Evolutionary conservation across 2,888 invertebrate genomes (phyloP).

Genomic region (Scelioninae gen. 1): DNA sequence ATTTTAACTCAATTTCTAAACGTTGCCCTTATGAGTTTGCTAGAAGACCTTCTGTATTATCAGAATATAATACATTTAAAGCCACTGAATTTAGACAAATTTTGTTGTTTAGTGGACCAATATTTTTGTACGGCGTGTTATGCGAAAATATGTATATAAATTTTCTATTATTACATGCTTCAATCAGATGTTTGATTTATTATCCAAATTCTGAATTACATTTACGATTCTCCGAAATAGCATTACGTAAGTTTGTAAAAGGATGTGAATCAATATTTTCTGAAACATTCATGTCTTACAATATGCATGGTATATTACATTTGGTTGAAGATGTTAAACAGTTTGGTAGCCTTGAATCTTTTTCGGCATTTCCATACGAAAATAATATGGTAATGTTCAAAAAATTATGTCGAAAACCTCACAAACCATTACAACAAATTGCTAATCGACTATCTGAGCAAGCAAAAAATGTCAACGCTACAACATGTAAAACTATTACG

Average conservation of each 20-base stretch:
- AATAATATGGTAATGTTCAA: constrained; percentile 10
- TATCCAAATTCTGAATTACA: too few relatives aligned
- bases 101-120: constrained; percentile 20
- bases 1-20: not conserved
- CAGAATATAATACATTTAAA: constrained; percentile 11
- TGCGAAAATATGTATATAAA: not conserved
- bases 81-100: constrained; percentile 43
- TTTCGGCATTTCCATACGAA: constrained; percentile 32
- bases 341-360: too few relatives aligned
- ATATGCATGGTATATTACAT: constrained; percentile 9
- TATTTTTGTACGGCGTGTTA: constrained; percentile 12
- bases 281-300: too few relatives aligned
- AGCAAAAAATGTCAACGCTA: not conserved
- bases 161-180: too few relatives aligned
- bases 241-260: too few relatives aligned
- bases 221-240: too few relatives aligned
- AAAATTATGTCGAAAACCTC: constrained; percentile 19
- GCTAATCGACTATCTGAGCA: constrained; percentile 14
- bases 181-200: too few relatives aligned
- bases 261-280: too few relatives aligned
- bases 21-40: constrained; percentile 26
- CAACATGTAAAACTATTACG: too few relatives aligned
- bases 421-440: constrained; percentile 30
- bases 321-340: constrained; percentile 29
- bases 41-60: not conserved